A percentile compares a stretch with the other conserved stretches of the same genome.
phyloP scores from a whole-genome alignment of 2,888 invertebrate species.

The Drosophila monieri region DNA sequence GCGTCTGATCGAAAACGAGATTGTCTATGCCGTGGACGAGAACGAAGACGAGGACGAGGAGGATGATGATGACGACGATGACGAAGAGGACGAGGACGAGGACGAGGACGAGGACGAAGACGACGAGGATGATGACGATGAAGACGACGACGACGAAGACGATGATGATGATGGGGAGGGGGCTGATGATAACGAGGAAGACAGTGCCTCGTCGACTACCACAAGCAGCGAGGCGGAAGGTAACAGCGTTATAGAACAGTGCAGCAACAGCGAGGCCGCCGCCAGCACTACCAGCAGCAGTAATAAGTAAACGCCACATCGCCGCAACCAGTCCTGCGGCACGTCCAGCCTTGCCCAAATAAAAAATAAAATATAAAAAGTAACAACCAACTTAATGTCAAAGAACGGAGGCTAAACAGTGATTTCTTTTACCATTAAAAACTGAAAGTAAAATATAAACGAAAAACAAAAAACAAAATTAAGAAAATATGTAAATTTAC shows the following conservation, averaged over 20 bases:
- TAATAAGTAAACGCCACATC: constrained; percentile 33
- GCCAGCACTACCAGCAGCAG: constrained; percentile 37
- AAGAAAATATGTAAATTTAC: constrained; percentile 31
- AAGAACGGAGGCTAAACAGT: constrained; percentile 77
- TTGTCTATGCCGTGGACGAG: constrained; percentile 59
- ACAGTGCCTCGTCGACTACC: constrained; percentile 66
- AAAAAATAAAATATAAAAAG: constrained; percentile 35
- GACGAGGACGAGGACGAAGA: constrained; percentile 43
- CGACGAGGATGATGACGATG: constrained; percentile 55
- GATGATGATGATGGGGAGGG: constrained; percentile 32
- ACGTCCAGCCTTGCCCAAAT: constrained; percentile 55
- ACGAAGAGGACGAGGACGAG: constrained; percentile 60
- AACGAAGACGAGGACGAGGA: constrained; percentile 58
- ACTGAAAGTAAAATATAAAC: constrained; percentile 9
- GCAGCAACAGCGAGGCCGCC: constrained; percentile 66
- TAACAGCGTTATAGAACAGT: constrained; percentile 79
- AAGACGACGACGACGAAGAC: constrained; percentile 1
- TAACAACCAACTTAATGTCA: constrained; percentile 71
- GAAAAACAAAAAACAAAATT: constrained; percentile 31
- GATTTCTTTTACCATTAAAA: constrained; percentile 65
- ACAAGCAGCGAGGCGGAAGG: constrained; percentile 76
- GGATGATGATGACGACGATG: constrained; percentile 49
- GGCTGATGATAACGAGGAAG: constrained; percentile 54
- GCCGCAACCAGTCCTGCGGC: constrained; percentile 13
- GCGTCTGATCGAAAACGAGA: constrained; percentile 66